phyloP scores from a whole-genome alignment of 1,140 invertebrate species.

The Bombus huntii region DNA sequence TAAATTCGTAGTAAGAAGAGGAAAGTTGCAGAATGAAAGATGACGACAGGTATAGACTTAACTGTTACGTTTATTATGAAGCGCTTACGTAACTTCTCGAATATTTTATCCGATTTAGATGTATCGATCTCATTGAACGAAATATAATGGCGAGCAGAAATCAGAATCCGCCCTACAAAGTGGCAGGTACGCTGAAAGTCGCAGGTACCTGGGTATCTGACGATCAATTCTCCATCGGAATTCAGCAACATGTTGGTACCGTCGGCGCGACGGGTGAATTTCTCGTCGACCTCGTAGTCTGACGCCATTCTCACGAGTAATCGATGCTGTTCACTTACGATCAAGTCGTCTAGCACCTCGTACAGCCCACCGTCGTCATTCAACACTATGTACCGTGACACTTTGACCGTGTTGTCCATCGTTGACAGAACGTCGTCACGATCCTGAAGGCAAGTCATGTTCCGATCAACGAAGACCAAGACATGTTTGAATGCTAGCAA shows the following conservation, averaged over 20 bases:
- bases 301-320: conserved; percentile 81
- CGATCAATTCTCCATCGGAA: conserved; percentile 81
- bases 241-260: conserved; percentile 82
- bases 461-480: not conserved
- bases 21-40: too few species aligned
- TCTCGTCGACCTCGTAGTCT: conserved; percentile 82
- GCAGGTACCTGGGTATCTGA: conserved; percentile 77
- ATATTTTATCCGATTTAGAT: too few species aligned
- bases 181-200: not conserved
- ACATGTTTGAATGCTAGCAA: too few species aligned
- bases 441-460: not conserved
- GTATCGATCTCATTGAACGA: not conserved
- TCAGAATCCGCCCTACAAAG: not conserved
- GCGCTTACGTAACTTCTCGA: too few species aligned
- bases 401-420: conserved; percentile 32
- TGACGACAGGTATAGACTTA: too few species aligned
- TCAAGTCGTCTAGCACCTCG: conserved; percentile 71
- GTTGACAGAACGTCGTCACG: not conserved
- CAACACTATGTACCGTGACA: conserved; percentile 68
- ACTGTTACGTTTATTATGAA: too few species aligned
- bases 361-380: conserved; percentile 72
- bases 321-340: conserved; percentile 78
- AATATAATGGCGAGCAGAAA: not conserved
- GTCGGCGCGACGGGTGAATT: conserved; percentile 82
- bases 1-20: not conserved